Evolutionary conservation across 2,888 invertebrate species (phyloP).

Genomic region (Callinectes sapidus): DNA sequence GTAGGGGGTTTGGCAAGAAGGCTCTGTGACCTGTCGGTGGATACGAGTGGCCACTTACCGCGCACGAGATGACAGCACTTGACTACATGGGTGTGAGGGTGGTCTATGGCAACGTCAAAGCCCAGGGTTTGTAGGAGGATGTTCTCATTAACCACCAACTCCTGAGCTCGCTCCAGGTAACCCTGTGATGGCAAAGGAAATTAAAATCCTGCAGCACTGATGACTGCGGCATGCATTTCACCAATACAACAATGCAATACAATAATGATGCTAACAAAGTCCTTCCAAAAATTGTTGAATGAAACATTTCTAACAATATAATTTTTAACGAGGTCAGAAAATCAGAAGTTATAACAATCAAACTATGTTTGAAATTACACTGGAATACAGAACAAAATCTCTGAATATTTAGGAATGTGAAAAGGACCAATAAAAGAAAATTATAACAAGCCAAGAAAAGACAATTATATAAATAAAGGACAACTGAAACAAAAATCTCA

Average conservation of each 20-base stretch:
- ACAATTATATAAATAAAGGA: neutral
- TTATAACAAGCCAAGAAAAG: neutral
- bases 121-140: constrained; percentile 97
- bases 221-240: neutral
- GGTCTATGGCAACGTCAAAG: constrained; percentile 98
- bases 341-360: neutral
- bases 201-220: neutral
- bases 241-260: neutral
- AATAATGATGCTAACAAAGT: neutral
- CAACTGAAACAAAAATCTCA: no score
- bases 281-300: no score
- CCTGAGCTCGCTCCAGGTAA: constrained; percentile 85
- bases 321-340: no score
- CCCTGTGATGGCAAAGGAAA: constrained; percentile 53
- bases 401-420: neutral
- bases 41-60: constrained; percentile 80
- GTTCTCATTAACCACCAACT: constrained; percentile 97
- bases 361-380: neutral
- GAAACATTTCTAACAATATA: no score
- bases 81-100: constrained; percentile 98
- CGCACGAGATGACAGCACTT: constrained; percentile 96
- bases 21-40: neutral
- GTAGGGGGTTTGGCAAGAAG: neutral
- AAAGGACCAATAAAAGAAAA: neutral
- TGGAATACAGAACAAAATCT: neutral